phyloP scores from a whole-genome alignment of 2,113 vertebrate species.

The Lonchura striata region DNA sequence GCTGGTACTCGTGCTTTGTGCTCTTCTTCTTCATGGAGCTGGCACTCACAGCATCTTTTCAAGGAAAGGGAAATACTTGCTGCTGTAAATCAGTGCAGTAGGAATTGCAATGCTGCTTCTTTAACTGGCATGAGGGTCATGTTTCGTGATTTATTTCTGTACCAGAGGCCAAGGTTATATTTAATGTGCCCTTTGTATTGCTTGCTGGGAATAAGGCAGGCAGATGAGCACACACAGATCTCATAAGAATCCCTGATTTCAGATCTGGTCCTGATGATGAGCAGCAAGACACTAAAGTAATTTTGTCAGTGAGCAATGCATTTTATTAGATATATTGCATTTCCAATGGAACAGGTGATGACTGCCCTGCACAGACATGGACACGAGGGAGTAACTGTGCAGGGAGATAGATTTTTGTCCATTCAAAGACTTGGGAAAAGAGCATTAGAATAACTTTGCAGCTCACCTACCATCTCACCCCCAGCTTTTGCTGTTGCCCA shows the following conservation, averaged over 20 bases:
- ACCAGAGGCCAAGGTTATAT: not conserved
- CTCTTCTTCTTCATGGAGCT: not conserved
- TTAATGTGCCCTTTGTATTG: not conserved
- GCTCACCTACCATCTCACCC: not conserved
- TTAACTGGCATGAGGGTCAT: not conserved
- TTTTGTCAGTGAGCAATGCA: not conserved
- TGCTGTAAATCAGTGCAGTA: fast-evolving
- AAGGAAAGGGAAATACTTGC: not conserved
- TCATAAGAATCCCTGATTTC: not conserved
- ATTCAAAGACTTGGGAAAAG: not conserved
- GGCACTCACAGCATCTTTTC: not conserved
- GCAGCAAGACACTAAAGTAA: not conserved
- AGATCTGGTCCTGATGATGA: not conserved
- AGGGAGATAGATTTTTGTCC: not conserved
- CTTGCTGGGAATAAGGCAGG: fast-evolving
- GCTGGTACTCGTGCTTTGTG: fast-evolving
- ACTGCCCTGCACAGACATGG: not conserved
- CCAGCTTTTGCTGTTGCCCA: not conserved
- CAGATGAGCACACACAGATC: not conserved
- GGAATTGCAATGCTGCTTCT: not conserved
- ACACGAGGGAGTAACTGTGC: not conserved
- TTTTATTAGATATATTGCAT: not conserved
- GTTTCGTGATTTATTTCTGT: not conserved
- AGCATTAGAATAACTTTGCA: not conserved
- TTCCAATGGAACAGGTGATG: not conserved